Evolutionary conservation across 2,113 vertebrate species (phyloP), one percentile per base, ranked within the genome.

Genomic region (Pardalotus punctatus): DNA sequence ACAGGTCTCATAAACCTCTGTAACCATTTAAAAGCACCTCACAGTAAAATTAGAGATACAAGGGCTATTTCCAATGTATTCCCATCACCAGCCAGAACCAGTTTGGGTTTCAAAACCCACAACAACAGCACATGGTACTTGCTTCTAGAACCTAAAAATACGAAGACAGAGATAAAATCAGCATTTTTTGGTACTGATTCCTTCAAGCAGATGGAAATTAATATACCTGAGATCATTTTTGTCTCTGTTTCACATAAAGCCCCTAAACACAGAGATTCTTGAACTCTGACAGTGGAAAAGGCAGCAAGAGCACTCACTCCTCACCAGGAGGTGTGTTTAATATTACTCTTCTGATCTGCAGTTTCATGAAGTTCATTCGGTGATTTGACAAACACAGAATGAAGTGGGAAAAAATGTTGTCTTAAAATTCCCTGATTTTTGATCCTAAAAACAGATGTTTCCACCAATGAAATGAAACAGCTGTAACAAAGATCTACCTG

Each of bases 121-220:
- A 11, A 16, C 19, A 73, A 51, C 21, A 38, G n/a, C 10, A 2
- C 1, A 0, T 7, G 24, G 28, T 25, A 80, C 40, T 0, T 24
- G 14, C 69, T 81, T 80, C 53, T 22, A 77, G 38, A 76, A 92
- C 21, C n/a, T 40, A 18, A 62, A 70, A 67, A 33, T 2, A 8
- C 3, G 7, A 56, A 57, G 20, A 15, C 1, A 51, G 38, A 65
- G 66, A 33, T 9, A 35, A 7, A 12, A 73, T 22, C 14, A 58
- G 4, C 5, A 11, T 66, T 70, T 85, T 50, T 35, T 27, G n/a
- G 4, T 58, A 40, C 20, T 33, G 54, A 24, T 20, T 61, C 42
- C 27, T 58, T 62, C 54, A 58, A 60, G 62, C 10, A 79, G 36
- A 61, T 82, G 4, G 21, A n/a, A 91, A 80, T 28, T 5, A 53